These are phyloP conservation scores for Morone chrysops DNA, from an alignment of 2,113 vertebrate genomes.

Conservation along the genomic window DNA sequence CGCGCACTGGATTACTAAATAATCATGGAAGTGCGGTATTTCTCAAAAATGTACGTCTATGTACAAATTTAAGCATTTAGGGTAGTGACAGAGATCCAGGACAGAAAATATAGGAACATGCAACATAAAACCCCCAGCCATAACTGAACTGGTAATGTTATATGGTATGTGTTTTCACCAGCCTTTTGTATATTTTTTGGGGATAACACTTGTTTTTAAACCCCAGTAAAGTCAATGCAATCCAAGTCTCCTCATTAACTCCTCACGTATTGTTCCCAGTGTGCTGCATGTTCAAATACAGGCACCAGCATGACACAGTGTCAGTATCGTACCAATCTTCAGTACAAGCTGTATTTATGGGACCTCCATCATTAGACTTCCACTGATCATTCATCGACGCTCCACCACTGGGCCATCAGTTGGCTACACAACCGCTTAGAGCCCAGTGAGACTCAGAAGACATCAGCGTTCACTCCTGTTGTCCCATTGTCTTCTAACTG, in stretches of 20 bases:
- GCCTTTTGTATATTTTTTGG: too few species aligned
- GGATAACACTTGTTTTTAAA: too few species aligned
- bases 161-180: not conserved
- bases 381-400: not conserved
- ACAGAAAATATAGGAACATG: not conserved
- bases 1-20: not conserved
- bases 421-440: not conserved
- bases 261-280: not conserved
- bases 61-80: too few species aligned
- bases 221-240: not conserved
- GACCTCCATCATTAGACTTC: not conserved
- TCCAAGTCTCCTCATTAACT: not conserved
- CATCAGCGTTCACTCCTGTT: conserved; percentile 20
- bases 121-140: too few species aligned
- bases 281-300: not conserved
- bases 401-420: not conserved
- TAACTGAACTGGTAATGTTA: too few species aligned
- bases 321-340: not conserved
- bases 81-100: not conserved
- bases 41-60: too few species aligned
- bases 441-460: conserved; percentile 4
- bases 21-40: too few species aligned
- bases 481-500: conserved; percentile 52
- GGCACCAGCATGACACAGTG: not conserved
- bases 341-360: not conserved